Conservation (phyloP, 2,113 vertebrate genomes). For the Caracal caracal region DNA sequence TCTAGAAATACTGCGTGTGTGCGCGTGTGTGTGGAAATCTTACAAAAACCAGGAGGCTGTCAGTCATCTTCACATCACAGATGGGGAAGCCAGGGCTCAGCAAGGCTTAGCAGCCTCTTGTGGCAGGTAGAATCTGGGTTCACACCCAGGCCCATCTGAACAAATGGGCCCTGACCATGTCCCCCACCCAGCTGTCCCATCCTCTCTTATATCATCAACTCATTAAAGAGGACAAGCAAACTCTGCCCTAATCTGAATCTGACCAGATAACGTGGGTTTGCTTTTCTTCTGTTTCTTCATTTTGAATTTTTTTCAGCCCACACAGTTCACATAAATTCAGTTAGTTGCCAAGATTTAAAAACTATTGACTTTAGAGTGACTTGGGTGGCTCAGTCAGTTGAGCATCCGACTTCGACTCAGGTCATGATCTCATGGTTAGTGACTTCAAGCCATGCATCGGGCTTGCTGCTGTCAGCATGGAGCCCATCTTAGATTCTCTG, state of each 20-base stretch:
- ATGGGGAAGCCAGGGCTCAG: not conserved
- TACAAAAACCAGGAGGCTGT: not conserved
- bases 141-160: not conserved
- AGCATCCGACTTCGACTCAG: not conserved
- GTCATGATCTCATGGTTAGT: not conserved
- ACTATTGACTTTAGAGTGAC: not conserved
- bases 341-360: constrained; percentile 38
- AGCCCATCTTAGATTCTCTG: not conserved
- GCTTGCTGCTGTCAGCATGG: not conserved
- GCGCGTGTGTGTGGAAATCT: not conserved
- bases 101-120: not conserved
- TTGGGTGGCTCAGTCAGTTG: not conserved
- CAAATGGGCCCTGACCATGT: not conserved
- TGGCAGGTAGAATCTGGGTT: not conserved
- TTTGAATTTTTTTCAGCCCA: not conserved
- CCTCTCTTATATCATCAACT: not conserved
- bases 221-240: not conserved
- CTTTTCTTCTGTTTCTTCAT: not conserved
- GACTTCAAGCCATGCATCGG: fast-evolving
- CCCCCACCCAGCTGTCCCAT: not conserved
- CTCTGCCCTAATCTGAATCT: not conserved
- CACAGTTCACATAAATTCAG: not conserved
- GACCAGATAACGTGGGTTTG: not conserved
- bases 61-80: not conserved
- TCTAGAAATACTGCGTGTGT: not conserved